These are phyloP conservation scores for Gryllus bimaculatus DNA, from an alignment of 1,140 invertebrate species.

Conservation along the genomic window DNA sequence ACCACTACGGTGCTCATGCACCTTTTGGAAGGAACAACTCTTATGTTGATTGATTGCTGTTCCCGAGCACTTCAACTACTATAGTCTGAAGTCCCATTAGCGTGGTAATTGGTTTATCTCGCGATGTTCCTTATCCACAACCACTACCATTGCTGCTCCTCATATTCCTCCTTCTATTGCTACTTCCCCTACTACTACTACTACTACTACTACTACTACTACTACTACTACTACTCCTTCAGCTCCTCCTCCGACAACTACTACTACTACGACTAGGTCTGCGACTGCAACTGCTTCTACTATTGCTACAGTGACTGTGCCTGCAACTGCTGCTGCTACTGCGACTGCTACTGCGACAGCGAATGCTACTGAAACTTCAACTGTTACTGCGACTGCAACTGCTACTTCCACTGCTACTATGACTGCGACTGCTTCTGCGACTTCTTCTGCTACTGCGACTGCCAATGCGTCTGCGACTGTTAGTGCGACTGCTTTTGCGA, in stretches of 20 bases:
- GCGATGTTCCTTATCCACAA: too few species aligned
- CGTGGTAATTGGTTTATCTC: too few species aligned
- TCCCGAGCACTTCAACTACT: too few species aligned
- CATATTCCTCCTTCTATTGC: too few species aligned
- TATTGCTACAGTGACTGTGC: background rate
- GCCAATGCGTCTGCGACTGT: too few species aligned
- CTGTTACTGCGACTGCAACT: background rate
- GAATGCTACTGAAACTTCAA: background rate
- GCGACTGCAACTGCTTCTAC: background rate
- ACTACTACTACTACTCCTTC: background rate
- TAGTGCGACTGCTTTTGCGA: too few species aligned
- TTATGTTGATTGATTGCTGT: too few species aligned
- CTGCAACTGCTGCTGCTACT: background rate
- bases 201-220: conserved; percentile 5
- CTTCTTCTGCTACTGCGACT: background rate
- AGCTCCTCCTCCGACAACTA: background rate
- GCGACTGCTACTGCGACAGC: background rate
- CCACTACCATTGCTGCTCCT: too few species aligned
- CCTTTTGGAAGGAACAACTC: too few species aligned
- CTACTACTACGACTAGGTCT: background rate
- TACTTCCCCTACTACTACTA: too few species aligned
- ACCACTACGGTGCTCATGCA: too few species aligned
- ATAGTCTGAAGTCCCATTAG: too few species aligned
- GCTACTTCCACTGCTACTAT: background rate
- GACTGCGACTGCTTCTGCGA: background rate